Evolutionary conservation across 2,113 vertebrate genomes (phyloP).

Genomic region (Zapus hudsonius): DNA sequence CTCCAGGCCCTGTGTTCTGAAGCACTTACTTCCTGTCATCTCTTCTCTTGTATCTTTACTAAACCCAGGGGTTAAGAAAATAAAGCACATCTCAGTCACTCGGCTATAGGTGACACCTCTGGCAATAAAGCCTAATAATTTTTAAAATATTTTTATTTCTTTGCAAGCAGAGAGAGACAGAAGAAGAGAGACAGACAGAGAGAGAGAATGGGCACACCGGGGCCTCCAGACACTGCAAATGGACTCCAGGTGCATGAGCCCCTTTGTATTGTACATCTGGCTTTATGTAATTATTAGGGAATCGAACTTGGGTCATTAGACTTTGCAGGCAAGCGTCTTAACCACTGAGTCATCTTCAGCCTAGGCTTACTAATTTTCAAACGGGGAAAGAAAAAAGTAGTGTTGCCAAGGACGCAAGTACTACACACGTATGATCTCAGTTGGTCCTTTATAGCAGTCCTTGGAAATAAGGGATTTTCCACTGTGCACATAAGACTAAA

Average conservation of each 20-base stretch:
- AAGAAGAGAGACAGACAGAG: too few relatives aligned
- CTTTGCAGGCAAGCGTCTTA: too few relatives aligned
- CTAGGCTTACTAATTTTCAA: neutral
- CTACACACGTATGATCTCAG: neutral
- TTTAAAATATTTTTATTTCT: too few relatives aligned
- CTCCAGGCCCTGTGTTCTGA: neutral
- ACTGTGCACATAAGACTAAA: neutral
- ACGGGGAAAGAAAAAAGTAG: neutral
- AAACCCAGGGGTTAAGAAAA: neutral
- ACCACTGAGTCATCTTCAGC: too few relatives aligned
- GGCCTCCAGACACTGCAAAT: too few relatives aligned
- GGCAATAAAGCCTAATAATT: too few relatives aligned
- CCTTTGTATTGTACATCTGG: too few relatives aligned
- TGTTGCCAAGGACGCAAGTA: neutral
- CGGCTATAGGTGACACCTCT: neutral
- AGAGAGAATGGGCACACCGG: too few relatives aligned
- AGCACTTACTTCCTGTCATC: neutral
- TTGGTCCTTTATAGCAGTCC: neutral
- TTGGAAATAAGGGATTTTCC: neutral
- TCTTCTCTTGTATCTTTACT: neutral
- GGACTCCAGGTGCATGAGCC: too few relatives aligned
- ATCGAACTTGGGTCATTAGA: too few relatives aligned
- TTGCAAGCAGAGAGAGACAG: too few relatives aligned
- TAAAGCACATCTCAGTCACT: neutral
- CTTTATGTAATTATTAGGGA: too few relatives aligned